Base-by-base conservation (phyloP, 2,113 vertebrate species). In the Oophaga pumilio region DNA sequence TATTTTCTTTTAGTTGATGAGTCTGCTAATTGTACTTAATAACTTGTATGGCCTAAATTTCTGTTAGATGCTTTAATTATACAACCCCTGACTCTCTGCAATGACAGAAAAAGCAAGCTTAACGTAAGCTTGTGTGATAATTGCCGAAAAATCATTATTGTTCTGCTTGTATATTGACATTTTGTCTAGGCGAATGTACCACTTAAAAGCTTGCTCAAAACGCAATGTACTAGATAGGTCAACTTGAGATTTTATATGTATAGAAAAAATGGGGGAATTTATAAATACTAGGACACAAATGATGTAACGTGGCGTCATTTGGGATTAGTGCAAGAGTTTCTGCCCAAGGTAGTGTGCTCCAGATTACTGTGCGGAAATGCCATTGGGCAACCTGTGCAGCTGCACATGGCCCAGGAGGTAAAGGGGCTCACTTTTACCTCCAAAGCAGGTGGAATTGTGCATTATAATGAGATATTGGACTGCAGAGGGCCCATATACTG, bases 41-140 rank as follows among this genome's bases (percentile, higher is more conserved):
- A 79, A 57, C 5, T 17, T 62, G 20, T 11, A 66, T 82, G n/a
- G 59, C 28, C 80, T 66, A 50, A 33, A 82, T 82, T 64, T 79
- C 53, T 64, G 15, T 28, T 43, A 64, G 57, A 81, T 18, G 15
- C 20, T 43, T 64, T 64, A 50, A 82, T 82, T 82, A 82, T 50
- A 66, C 80, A 64, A 64, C 28, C 33, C 7, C 43, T n/a, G 80
- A 73, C 80, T 50, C 28, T 43, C 8, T 82, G 24, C 66, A 24
- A 82, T 82, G 80, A 82, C 33, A n/a, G 49, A 74, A 66, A 59
- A 82, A 82, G 59, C 79, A 82, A 60, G 66, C 20, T 7, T 22
- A 50, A 64, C 20, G 17, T 14, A 14, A 6, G 10, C 20, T n/a
- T 82, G 17, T 20, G 20, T 24, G 28, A 57, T 57, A 56, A 78